Conservation (phyloP, 2,113 vertebrate species). For the zebrafish (Danio rerio) region GRCz12tu NC_133184.1:42086501-42087000, state of each 20-base stretch:
- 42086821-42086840: conserved; percentile 55
- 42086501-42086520: no score
- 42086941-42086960: no score
- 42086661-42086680: conserved; percentile 48
- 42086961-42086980: no score
- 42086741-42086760: conserved; percentile 70
- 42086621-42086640: neutral
- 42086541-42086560: no score
- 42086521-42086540: no score
- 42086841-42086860: conserved; percentile 55
- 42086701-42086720: conserved; percentile 66
- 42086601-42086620: no score
- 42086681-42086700: conserved; percentile 60
- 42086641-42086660: conserved; percentile 48
- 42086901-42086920: no score
- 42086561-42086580: no score
- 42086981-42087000: no score
- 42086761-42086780: conserved; percentile 71
- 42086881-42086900: no score
- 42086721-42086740: conserved; percentile 66
- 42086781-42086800: conserved; percentile 61
- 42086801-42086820: conserved; percentile 68
- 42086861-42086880: neutral
- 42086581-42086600: no score
- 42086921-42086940: no score